Evolutionary conservation across 92 coral and sea anemone species (phyloP), one percentile per base, ranked within the genome.

Genomic region (Palythoa grandiflora): DNA sequence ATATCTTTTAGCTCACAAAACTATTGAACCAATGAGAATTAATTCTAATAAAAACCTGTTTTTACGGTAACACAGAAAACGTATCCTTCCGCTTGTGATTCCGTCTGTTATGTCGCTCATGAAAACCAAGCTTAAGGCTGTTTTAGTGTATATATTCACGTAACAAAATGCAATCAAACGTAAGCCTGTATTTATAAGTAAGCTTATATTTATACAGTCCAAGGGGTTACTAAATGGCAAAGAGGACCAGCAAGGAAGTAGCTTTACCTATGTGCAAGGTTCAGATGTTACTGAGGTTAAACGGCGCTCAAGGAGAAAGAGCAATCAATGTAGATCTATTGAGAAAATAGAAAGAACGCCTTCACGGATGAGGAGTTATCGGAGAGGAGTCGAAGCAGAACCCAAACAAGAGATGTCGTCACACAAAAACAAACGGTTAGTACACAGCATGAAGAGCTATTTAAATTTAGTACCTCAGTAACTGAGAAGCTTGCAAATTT

Each of bases 361-460:
- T 21, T 51, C 63, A 20, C 19, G 75, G 19, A 71, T 11, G 15
- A 50, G 14, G 38, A 44, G 73, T 20, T n/a, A 13, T 11, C 59
- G 57, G 19, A 44, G 37, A 9, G 44, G 9, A 80, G 57, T 21
- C 12, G 9, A 21, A 20, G 75, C 19, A 4, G 40, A 65, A 17
- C 40, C 50, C 3, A 38, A 35, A 8, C 39, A 14, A 50, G 48
- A 35, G 21, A 44, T 37, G 14, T 17, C 48, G 38, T 48, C 75
- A 19, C 75, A 81, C 86, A 81, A 81, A 36, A 81, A 44, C 40
- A 81, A 81, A 68, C 47, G 86, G 86, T 81, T 28, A 1, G 75
- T 35, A 65, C 4, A 10, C 44, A 52, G 40, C 40, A 11, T 14
- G 13, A 1, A 1, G 38, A 38, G 28, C 3, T 17, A 20, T 9